Conservation (phyloP, 2,888 invertebrate genomes). For the Drosophila subsilvestris region DNA sequence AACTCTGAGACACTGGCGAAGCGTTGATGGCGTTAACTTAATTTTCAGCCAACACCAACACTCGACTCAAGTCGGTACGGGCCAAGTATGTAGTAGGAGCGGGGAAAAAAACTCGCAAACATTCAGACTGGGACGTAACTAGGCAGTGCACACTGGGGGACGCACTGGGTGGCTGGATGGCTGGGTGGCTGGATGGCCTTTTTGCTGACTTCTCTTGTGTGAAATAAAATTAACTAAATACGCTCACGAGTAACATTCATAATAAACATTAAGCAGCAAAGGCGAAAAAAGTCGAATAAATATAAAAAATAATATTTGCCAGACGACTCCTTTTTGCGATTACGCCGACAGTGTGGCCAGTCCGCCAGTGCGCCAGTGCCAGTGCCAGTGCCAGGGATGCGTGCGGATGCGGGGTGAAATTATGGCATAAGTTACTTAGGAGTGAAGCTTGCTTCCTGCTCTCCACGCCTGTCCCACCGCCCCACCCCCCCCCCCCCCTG, state of each 20-base stretch:
- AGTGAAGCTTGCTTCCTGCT: constrained; percentile 47
- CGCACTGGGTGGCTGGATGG: constrained; percentile 16
- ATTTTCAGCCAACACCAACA: constrained; percentile 66
- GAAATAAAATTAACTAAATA: constrained; percentile 81
- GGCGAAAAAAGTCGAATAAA: constrained; percentile 69
- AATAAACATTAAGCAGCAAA: constrained; percentile 76
- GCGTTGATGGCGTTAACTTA: constrained; percentile 79
- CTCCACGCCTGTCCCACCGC: background rate
- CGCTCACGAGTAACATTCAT: constrained; percentile 81
- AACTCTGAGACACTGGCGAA: constrained; percentile 64
- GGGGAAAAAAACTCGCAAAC: constrained; percentile 45
- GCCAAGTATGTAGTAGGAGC: background rate
- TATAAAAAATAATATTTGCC: constrained; percentile 81
- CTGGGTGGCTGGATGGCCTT: constrained; percentile 23
- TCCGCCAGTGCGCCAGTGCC: background rate
- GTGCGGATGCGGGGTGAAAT: constrained; percentile 65
- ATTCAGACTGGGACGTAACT: constrained; percentile 51
- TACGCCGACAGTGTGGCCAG: constrained; percentile 55
- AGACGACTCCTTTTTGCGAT: constrained; percentile 76
- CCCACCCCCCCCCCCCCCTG: constrained; percentile 12
- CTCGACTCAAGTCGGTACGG: constrained; percentile 48
- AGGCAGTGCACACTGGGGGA: constrained; percentile 34
- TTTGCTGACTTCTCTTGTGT: constrained; percentile 73
- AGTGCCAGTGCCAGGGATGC: background rate
- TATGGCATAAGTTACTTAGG: constrained; percentile 79